A percentile compares a stretch with the other conserved stretches of the same genome.
Conservation (phyloP, 1,140 invertebrate genomes). For the Whitmania pigra region DNA sequence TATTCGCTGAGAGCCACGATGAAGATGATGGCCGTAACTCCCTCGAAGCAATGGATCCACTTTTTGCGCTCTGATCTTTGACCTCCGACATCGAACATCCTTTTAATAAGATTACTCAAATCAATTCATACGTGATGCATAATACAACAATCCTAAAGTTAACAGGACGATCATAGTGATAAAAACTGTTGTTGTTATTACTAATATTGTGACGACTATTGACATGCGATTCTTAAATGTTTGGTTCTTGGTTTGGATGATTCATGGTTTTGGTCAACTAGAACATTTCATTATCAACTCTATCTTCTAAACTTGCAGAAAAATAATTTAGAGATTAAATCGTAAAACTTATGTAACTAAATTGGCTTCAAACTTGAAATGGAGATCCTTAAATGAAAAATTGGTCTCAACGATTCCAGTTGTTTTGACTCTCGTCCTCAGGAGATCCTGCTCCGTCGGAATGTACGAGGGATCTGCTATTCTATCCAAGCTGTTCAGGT, state of each 20-base stretch:
- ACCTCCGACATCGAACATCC: conserved; percentile 89
- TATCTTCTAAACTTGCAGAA: no score
- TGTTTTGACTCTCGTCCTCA: conserved; percentile 81
- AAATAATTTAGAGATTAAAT: no score
- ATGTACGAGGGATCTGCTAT: conserved; percentile 65
- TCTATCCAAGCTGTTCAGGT: conserved; percentile 61
- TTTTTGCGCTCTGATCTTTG: conserved; percentile 87
- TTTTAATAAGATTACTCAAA: conserved; percentile 24
- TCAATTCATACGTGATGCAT: neutral
- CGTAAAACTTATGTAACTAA: no score
- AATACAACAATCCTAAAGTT: no score
- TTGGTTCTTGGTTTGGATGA: no score
- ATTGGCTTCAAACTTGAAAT: conserved; percentile 50
- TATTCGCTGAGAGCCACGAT: conserved; percentile 78
- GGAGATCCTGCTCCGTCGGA: conserved; percentile 80
- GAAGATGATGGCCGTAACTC: conserved; percentile 69
- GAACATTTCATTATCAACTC: no score
- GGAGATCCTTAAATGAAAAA: conserved; percentile 77
- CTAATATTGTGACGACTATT: no score
- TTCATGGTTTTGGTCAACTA: no score
- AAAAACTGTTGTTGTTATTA: no score
- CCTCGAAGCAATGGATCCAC: conserved; percentile 95
- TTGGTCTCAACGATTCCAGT: conserved; percentile 87
- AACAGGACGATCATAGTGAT: no score
- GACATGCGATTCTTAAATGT: no score